phyloP scores from a whole-genome alignment of 2,888 invertebrate species.

The Anticlea derivata region DNA sequence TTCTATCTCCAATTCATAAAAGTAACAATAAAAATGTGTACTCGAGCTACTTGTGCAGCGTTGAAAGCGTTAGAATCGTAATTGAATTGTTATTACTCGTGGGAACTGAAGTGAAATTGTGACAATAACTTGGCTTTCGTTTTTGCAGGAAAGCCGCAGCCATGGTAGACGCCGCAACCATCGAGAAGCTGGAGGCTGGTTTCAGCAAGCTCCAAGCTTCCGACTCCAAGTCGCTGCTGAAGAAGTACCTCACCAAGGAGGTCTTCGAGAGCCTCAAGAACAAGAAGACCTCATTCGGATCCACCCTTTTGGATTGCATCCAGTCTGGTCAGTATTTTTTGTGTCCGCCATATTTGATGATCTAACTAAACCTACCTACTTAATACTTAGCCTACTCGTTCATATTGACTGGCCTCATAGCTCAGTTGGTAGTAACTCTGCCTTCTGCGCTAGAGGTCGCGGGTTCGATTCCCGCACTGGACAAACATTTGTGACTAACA shows the following conservation, averaged over 20 bases:
- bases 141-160: slow-evolving; percentile 88
- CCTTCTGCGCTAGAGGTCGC: too few relatives aligned
- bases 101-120: slow-evolving; percentile 22
- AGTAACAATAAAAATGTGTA: slow-evolving; percentile 62
- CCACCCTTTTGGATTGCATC: slow-evolving; percentile 96
- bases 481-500: too few relatives aligned
- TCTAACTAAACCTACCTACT: not conserved
- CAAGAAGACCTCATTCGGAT: slow-evolving; percentile 96
- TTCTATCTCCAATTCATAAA: slow-evolving; percentile 20
- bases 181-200: slow-evolving; percentile 96
- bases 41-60: slow-evolving; percentile 76
- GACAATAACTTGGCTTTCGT: slow-evolving; percentile 26
- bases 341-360: slow-evolving; percentile 21
- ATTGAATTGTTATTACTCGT: slow-evolving; percentile 33
- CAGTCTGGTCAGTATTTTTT: slow-evolving; percentile 90
- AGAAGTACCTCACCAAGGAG: slow-evolving; percentile 96
- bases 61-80: slow-evolving; percentile 73
- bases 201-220: slow-evolving; percentile 93
- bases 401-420: too few relatives aligned
- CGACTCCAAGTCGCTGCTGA: slow-evolving; percentile 97
- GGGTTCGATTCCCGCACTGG: too few relatives aligned
- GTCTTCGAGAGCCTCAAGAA: slow-evolving; percentile 95
- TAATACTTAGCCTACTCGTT: not conserved
- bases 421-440: too few relatives aligned
- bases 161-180: slow-evolving; percentile 96